phyloP scores from a whole-genome alignment of 2,113 vertebrate species.

The Hyperoodon ampullatus region DNA sequence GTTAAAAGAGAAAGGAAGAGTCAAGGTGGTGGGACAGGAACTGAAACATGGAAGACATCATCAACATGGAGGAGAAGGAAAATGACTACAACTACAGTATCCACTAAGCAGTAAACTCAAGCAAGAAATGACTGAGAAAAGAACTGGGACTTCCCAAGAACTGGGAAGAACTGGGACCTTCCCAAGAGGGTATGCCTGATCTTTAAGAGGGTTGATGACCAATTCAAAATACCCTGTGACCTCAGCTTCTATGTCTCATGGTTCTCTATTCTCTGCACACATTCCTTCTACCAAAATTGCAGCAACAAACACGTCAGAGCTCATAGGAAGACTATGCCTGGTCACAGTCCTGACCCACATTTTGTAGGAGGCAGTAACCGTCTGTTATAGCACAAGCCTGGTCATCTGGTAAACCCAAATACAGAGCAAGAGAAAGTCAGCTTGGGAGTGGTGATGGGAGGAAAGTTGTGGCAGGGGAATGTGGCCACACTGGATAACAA shows the following conservation, averaged over 20 bases:
- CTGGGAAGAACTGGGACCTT: not conserved
- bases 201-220: not conserved
- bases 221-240: not conserved
- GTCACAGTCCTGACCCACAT: not conserved
- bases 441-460: not conserved
- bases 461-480: not conserved
- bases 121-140: not conserved
- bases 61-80: not conserved
- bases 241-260: not conserved
- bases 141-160: not conserved
- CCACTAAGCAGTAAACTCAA: not conserved
- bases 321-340: not conserved
- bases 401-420: not conserved
- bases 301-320: not conserved
- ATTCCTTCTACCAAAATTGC: not conserved
- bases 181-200: no score
- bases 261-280: not conserved
- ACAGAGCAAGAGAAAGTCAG: not conserved
- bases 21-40: not conserved
- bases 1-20: not conserved
- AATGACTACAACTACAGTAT: not conserved
- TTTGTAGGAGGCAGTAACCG: not conserved
- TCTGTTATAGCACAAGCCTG: not conserved
- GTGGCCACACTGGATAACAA: not conserved
- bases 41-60: not conserved